Evolutionary conservation across 2,113 vertebrate genomes (phyloP).

Genomic region (Hypanus sabinus): DNA sequence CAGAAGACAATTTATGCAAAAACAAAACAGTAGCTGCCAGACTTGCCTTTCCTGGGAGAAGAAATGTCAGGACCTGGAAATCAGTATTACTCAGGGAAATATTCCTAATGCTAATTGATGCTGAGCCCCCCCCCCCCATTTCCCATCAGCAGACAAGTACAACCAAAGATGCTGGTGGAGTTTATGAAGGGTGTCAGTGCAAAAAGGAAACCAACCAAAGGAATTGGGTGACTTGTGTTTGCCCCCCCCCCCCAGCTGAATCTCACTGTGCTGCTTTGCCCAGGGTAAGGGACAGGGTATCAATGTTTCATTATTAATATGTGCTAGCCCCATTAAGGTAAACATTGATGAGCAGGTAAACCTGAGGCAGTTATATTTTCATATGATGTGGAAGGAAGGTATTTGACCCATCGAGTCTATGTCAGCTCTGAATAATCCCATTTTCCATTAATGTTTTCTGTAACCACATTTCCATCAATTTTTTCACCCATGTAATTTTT

Average conservation of each 20-base stretch:
- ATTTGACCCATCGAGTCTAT: too few species aligned
- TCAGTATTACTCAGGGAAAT: slow-evolving; percentile 15
- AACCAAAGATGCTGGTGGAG: not conserved
- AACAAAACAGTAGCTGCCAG: not conserved
- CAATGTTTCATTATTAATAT: not conserved
- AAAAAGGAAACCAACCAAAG: not conserved
- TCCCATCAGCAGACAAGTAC: not conserved
- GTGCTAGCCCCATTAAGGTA: not conserved
- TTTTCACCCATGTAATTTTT: too few species aligned
- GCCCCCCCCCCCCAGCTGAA: too few species aligned
- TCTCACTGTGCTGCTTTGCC: not conserved
- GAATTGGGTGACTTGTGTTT: not conserved
- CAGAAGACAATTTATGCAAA: not conserved
- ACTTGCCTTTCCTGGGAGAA: slow-evolving; percentile 6
- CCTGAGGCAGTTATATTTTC: not conserved
- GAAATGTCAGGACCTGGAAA: not conserved
- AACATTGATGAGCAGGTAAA: not conserved
- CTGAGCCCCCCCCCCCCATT: not conserved
- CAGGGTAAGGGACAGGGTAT: not conserved
- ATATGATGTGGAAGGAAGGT: too few species aligned
- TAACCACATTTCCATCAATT: too few species aligned
- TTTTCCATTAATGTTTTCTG: too few species aligned
- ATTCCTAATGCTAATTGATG: not conserved
- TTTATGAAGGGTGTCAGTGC: not conserved
- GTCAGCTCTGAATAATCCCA: too few species aligned